Percentiles rank a stretch among this genome's conserved stretches.
Conservation (phyloP, 2,888 invertebrate species). For the Hofmannophila pseudospretella region DNA sequence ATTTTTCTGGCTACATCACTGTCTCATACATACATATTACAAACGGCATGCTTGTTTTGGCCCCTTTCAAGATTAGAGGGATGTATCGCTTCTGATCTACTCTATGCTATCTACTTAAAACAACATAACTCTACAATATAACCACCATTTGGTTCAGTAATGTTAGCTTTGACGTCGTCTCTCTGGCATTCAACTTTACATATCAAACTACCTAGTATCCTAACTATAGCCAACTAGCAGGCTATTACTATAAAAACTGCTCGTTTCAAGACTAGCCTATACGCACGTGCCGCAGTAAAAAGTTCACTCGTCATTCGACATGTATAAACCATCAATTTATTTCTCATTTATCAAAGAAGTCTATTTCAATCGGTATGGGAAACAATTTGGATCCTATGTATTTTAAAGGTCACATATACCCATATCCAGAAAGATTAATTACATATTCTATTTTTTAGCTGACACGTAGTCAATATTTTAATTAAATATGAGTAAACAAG, state of each 20-base stretch:
- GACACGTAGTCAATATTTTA: too few species aligned
- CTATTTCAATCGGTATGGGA: not conserved
- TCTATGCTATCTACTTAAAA: too few species aligned
- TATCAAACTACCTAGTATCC: not conserved
- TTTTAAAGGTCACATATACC: too few species aligned
- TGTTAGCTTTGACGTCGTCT: constrained; percentile 18
- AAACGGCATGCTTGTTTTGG: too few species aligned
- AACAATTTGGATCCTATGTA: not conserved
- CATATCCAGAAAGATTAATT: too few species aligned
- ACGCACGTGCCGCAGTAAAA: constrained; percentile 6
- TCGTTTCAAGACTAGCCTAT: not conserved
- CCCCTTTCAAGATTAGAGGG: too few species aligned
- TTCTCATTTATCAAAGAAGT: constrained; percentile 5
- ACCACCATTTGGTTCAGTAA: constrained; percentile 8
- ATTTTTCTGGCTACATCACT: too few species aligned
- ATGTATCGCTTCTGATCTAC: too few species aligned
- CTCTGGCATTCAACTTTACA: constrained; percentile 21
- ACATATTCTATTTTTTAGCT: too few species aligned
- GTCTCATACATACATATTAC: too few species aligned
- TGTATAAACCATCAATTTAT: constrained; percentile 5
- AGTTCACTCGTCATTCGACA: constrained; percentile 1
- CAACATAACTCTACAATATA: constrained; percentile 30
- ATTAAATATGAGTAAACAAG: too few species aligned
- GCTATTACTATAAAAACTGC: constrained; percentile 1
- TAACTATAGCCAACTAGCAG: not conserved